phyloP scores from a whole-genome alignment of 2,113 vertebrate genomes.

The Gallinago media region DNA sequence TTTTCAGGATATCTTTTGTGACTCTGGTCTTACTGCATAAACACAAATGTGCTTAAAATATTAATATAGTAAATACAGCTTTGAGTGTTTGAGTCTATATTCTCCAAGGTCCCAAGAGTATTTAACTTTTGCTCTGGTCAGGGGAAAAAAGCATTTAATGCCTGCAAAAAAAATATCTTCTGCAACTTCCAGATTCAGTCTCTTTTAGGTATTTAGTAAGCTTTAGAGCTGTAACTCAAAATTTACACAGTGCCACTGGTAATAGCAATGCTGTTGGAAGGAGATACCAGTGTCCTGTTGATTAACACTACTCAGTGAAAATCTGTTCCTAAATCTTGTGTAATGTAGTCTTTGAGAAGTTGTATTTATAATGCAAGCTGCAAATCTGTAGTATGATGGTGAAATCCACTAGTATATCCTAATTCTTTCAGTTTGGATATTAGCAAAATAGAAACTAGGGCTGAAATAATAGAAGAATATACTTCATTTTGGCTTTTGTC shows the following conservation, averaged over 20 bases:
- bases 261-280: neutral
- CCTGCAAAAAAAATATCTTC: neutral
- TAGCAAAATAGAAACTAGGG: neutral
- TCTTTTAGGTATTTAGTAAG: neutral
- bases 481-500: neutral
- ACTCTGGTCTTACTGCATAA: neutral
- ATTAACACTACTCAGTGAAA: neutral
- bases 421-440: neutral
- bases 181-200: neutral
- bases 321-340: neutral
- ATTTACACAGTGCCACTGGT: neutral
- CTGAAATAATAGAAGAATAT: neutral
- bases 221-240: neutral
- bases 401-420: neutral
- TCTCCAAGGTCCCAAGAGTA: neutral
- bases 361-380: neutral
- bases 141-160: neutral
- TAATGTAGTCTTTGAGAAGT: neutral
- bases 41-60: neutral
- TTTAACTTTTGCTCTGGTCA: neutral
- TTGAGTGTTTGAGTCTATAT: neutral
- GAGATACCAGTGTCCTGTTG: neutral
- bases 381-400: neutral
- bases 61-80: neutral
- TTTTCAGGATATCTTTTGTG: neutral